These are phyloP conservation scores for Neopelma chrysocephalum DNA, from an alignment of 2,797 vertebrate genomes.

Conservation along the genomic window DNA sequence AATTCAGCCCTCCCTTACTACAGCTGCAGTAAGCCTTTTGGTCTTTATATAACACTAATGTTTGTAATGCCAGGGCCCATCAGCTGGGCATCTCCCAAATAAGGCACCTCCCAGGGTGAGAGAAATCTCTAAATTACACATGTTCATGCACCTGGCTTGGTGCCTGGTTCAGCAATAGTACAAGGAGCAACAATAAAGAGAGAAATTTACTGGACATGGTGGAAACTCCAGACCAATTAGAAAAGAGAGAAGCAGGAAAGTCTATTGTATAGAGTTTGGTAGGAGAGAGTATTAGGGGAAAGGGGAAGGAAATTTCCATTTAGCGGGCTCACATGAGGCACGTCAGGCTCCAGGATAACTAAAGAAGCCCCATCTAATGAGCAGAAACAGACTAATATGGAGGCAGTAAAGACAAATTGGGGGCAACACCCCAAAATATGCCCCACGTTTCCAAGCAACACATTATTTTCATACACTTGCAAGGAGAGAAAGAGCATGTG, in stretches of 20 bases:
- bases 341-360: rapidly evolving
- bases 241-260: not conserved
- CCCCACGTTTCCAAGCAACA: not conserved
- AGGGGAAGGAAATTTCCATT: not conserved
- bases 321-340: not conserved
- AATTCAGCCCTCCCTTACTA: not conserved
- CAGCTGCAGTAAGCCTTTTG: not conserved
- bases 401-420: not conserved
- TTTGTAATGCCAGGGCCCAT: not conserved
- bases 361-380: rapidly evolving
- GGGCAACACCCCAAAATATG: not conserved
- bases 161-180: not conserved
- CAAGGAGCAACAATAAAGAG: not conserved
- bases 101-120: not conserved
- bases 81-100: not conserved
- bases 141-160: not conserved
- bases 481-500: not conserved
- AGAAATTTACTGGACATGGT: not conserved
- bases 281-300: not conserved
- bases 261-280: not conserved
- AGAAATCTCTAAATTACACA: not conserved
- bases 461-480: not conserved
- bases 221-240: not conserved
- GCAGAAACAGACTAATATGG: not conserved
- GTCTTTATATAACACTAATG: not conserved